phyloP scores from a whole-genome alignment of 1,140 invertebrate species.

The Lasioglossum baleicum region DNA sequence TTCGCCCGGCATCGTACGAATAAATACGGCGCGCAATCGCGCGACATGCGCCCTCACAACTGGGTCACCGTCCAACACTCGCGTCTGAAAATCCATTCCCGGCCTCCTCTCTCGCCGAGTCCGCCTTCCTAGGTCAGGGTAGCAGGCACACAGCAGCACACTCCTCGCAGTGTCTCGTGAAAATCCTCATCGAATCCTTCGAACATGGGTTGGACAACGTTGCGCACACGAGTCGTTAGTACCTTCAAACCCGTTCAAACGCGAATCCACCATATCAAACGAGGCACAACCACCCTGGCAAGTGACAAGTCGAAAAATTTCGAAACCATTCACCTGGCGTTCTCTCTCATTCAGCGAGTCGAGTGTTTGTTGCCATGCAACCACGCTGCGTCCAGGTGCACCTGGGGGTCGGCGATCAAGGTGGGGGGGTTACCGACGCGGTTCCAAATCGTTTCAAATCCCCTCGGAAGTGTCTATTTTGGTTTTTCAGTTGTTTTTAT shows the following conservation, averaged over 20 bases:
- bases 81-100: constrained; percentile 71
- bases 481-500: no score
- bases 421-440: no score
- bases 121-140: constrained; percentile 71
- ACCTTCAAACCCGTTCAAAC: constrained; percentile 27
- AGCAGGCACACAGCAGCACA: constrained; percentile 57
- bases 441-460: no score
- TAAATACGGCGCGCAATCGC: constrained; percentile 72
- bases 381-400: no score
- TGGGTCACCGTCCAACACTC: constrained; percentile 68
- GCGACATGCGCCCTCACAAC: constrained; percentile 75
- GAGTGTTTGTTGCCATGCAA: no score
- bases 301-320: background rate
- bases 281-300: no score
- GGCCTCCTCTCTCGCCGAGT: constrained; percentile 59
- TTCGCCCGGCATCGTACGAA: constrained; percentile 54
- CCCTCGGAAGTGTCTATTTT: no score
- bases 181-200: constrained; percentile 17
- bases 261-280: no score
- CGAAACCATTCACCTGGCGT: background rate
- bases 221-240: constrained; percentile 77
- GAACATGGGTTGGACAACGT: constrained; percentile 77
- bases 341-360: no score
- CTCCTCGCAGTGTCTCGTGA: constrained; percentile 8
- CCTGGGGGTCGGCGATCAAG: no score